Conservation (phyloP, 2,888 invertebrate genomes). For the Epinotia bilunana region DNA sequence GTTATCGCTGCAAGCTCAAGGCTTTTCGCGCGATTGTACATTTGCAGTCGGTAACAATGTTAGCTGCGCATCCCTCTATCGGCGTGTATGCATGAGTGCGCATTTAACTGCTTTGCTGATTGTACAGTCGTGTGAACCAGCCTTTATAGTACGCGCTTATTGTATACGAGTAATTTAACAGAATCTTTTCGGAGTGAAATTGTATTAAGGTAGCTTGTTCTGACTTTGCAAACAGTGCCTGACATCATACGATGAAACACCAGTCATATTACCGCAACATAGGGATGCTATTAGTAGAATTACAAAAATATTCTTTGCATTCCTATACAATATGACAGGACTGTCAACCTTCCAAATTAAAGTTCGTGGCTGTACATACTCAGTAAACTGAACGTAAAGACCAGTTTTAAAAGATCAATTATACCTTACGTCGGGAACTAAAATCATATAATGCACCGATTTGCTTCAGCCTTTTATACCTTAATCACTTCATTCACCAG, state of each 20-base stretch:
- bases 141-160: slow-evolving; percentile 45
- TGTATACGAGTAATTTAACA: slow-evolving; percentile 49
- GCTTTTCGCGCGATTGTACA: slow-evolving; percentile 29
- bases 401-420: no score
- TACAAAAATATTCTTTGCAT: neutral
- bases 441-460: no score
- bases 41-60: neutral
- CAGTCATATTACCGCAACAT: slow-evolving; percentile 14
- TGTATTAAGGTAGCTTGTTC: slow-evolving; percentile 18
- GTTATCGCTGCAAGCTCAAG: slow-evolving; percentile 45
- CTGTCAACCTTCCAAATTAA: no score
- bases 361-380: neutral
- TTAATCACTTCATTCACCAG: no score
- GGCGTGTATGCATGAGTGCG: neutral
- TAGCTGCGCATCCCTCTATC: neutral
- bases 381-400: neutral
- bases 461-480: no score
- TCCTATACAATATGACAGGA: no score
- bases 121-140: slow-evolving; percentile 31
- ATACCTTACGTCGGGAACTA: no score
- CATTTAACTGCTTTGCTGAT: neutral
- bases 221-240: slow-evolving; percentile 12
- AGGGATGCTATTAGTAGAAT: neutral
- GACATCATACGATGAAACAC: slow-evolving; percentile 11
- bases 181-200: slow-evolving; percentile 19